These are phyloP conservation scores for Tupiocoris notatus DNA, from an alignment of 2,888 invertebrate genomes.

Conservation along the genomic window DNA sequence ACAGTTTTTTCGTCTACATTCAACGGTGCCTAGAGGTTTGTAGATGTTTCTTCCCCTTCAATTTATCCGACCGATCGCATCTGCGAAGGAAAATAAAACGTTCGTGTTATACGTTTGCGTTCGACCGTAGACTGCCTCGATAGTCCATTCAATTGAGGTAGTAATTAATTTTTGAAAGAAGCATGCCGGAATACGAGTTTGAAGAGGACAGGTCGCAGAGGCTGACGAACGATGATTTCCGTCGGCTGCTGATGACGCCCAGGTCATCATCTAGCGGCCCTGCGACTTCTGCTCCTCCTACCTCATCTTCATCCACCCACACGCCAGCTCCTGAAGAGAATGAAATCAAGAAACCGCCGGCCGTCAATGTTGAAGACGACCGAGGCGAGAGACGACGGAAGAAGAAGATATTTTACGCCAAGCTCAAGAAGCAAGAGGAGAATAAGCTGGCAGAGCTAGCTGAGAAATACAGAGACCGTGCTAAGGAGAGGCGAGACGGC, in stretches of 20 bases:
- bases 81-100: too few species aligned
- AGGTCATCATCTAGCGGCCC: conserved; percentile 62
- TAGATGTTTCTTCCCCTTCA: too few species aligned
- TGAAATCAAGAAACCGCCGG: conserved; percentile 49
- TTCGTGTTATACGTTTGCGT: too few species aligned
- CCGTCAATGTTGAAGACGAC: conserved; percentile 55
- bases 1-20: too few species aligned
- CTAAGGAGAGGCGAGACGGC: conserved; percentile 86
- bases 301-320: conserved; percentile 40
- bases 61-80: too few species aligned
- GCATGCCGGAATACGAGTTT: conserved; percentile 49
- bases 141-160: too few species aligned
- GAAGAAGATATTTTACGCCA: conserved; percentile 94
- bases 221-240: conserved; percentile 95
- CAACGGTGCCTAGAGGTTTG: too few species aligned
- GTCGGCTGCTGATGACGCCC: conserved; percentile 93
- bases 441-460: conserved; percentile 91
- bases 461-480: conserved; percentile 88
- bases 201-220: conserved; percentile 67
- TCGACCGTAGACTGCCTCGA: too few species aligned
- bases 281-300: conserved; percentile 50
- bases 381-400: conserved; percentile 83
- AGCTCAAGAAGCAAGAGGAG: conserved; percentile 89
- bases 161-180: too few species aligned
- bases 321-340: conserved; percentile 44